Evolutionary conservation across 2,113 vertebrate genomes (phyloP), one percentile per base, ranked within the genome.

Genomic region (Sclerurus mexicanus): DNA sequence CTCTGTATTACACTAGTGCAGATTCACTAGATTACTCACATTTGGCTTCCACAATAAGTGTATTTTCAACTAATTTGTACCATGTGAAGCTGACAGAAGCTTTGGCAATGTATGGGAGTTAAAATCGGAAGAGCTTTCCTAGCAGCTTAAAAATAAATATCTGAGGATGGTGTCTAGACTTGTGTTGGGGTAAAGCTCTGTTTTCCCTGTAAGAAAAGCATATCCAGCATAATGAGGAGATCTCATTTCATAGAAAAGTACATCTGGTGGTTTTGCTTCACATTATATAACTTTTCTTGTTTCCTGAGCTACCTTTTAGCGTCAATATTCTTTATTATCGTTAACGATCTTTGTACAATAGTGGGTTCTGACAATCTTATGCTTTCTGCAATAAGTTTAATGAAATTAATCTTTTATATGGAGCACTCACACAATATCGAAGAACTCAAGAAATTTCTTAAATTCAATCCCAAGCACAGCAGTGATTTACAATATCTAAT

Each of bases 71-170:
- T 90, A 79, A 88, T 95, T 84, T 92, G 56, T 90, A 89, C 60
- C 92, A 89, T 49, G 80, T 95, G 88, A 89, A 87, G 37, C 40
- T 92, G 80, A 89, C 79, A 94, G 73, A 31, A 82, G 73, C 69
- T 90, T 87, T 95, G 93, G 88, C 95, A 84, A 39, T 24, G 19
- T 53, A 27, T 49, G 64, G 46, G 67, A 89, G 47, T 88, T 93
- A 74, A 80, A 96, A 86, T 79, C 3, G 1, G 60, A 66, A 77
- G 35, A 80, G 60, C 35, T 94, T 92, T 90, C 83, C 28, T 68
- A 67, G 67, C 30, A 74, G 72, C 79, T 91, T 90, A 90, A 95
- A 96, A 96, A 88, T 83, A 88, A 97, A 55, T 93, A 88, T 76
- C 35, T 76, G 56, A 87, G 85, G 72, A 95, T 78, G 31, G 10